Percentiles rank a stretch among this genome's conserved stretches.
Conservation (phyloP, 1,140 invertebrate genomes). For the Schlechtendalia chinensis region DNA sequence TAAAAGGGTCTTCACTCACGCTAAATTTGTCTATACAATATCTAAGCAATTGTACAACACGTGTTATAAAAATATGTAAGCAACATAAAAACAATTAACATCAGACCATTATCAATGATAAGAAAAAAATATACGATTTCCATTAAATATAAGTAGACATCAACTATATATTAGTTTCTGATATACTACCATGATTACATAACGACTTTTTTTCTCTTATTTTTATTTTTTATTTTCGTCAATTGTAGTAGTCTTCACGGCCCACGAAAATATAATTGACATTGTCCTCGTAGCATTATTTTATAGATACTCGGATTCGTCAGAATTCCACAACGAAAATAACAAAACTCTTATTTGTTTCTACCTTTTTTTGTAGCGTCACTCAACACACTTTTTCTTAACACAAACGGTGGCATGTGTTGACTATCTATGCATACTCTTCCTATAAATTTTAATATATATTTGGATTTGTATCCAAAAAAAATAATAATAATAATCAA, state of each 20-base stretch:
- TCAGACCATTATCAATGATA: slow-evolving; percentile 31
- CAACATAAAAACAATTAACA: slow-evolving; percentile 30
- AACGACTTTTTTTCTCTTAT: slow-evolving; percentile 23
- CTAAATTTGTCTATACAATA: background rate
- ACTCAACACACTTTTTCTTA: background rate
- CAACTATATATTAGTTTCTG: background rate
- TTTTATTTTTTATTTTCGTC: slow-evolving; percentile 4
- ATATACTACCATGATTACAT: slow-evolving; percentile 16
- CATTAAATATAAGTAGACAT: background rate
- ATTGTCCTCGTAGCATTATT: slow-evolving; percentile 32
- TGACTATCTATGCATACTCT: background rate
- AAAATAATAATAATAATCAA: slow-evolving; percentile 3
- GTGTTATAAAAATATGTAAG: slow-evolving; percentile 29
- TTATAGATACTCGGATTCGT: slow-evolving; percentile 18
- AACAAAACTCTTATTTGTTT: slow-evolving; percentile 35
- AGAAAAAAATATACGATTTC: slow-evolving; percentile 21
- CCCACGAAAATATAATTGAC: slow-evolving; percentile 38
- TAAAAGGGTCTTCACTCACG: slow-evolving; percentile 6
- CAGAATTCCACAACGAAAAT: slow-evolving; percentile 27
- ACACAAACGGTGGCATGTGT: background rate
- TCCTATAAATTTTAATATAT: background rate
- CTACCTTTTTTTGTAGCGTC: background rate
- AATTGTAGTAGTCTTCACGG: slow-evolving; percentile 29
- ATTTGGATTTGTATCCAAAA: background rate
- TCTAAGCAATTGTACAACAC: background rate